A percentile compares a stretch with the other conserved stretches of the same genome.
phyloP scores from a whole-genome alignment of 2,888 invertebrate species.

The Thecocarcelia acutangulata region DNA sequence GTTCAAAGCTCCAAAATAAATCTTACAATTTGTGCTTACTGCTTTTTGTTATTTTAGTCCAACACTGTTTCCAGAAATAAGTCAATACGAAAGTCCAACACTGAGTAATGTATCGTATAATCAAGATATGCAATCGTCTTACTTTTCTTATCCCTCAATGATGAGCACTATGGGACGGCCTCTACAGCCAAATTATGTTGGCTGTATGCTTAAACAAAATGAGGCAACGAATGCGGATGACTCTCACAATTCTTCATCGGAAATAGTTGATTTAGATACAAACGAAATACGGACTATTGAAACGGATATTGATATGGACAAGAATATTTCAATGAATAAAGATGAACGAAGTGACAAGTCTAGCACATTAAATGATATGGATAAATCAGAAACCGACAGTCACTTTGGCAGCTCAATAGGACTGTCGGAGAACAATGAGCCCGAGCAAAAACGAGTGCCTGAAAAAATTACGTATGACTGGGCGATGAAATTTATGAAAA shows the following conservation, averaged over 20 bases:
- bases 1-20: no score
- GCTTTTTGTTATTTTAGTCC: slow-evolving; percentile 47
- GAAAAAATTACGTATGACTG: slow-evolving; percentile 90
- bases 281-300: slow-evolving; percentile 81
- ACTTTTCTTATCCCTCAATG: slow-evolving; percentile 65
- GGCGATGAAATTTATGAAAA: slow-evolving; percentile 91
- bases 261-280: slow-evolving; percentile 81
- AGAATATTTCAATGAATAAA: slow-evolving; percentile 53
- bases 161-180: slow-evolving; percentile 66
- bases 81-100: slow-evolving; percentile 54
- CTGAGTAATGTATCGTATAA: slow-evolving; percentile 41
- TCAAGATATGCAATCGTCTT: slow-evolving; percentile 59
- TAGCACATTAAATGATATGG: slow-evolving; percentile 50
- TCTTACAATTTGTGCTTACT: not conserved
- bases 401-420: slow-evolving; percentile 58
- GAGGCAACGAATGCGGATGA: slow-evolving; percentile 73
- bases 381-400: slow-evolving; percentile 62
- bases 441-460: slow-evolving; percentile 75
- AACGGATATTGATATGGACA: slow-evolving; percentile 74
- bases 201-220: slow-evolving; percentile 74
- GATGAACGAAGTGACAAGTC: slow-evolving; percentile 54
- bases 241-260: slow-evolving; percentile 76
- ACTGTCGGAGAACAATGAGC: slow-evolving; percentile 83
- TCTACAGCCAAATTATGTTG: slow-evolving; percentile 77
- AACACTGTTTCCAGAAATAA: slow-evolving; percentile 57